Base-by-base conservation (phyloP, 1,140 invertebrate species). In the Forficula auricularia region DNA sequence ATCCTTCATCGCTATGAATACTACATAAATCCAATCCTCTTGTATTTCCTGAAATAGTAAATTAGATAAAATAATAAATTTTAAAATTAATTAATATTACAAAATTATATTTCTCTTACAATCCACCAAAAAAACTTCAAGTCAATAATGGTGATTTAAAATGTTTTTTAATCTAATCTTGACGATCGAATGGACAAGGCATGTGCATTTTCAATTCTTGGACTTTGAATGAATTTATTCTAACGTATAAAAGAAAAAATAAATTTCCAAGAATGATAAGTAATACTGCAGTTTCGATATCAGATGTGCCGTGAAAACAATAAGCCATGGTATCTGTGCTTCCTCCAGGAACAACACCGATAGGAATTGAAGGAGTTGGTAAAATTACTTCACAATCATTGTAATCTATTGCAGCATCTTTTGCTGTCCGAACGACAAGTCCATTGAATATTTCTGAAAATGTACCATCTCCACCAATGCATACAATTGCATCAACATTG, bases 381-480 rank as follows among this genome's bases (percentile, higher is more conserved):
- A 84, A 66, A 0, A 61, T 58, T 6, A 66, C 66, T 3, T 72
- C 61, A 1, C 67, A 64, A 33, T 75, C 65, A 52, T 78, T 68
- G 1, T 70, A 58, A 54, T 77, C 65, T n/a, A 79, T 58, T 12
- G 69, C 65, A n/a, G 59, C 58, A 13, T 73, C 60, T 44, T 48
- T 49, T 39, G 60, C 55, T 19, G 56, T 59, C 50, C 64, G 52
- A 43, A 60, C 51, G 8, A 88, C 59, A 13, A 89, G 55, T 2
- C 86, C 83, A 57, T 82, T 83, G 40, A 87, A 73, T 14, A 89
- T 60, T 63, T 92, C 87, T 19, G 82, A 75, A 47, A 89, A 82
- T 19, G 86, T 87, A 1, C 87, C 87, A 61, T 90, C 86, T 1
- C 87, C 87, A 9, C 87, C 87, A 9, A 91, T 75, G 57, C 79